Conservation (phyloP, 2,113 vertebrate species). For the Bubo scandiacus region DNA sequence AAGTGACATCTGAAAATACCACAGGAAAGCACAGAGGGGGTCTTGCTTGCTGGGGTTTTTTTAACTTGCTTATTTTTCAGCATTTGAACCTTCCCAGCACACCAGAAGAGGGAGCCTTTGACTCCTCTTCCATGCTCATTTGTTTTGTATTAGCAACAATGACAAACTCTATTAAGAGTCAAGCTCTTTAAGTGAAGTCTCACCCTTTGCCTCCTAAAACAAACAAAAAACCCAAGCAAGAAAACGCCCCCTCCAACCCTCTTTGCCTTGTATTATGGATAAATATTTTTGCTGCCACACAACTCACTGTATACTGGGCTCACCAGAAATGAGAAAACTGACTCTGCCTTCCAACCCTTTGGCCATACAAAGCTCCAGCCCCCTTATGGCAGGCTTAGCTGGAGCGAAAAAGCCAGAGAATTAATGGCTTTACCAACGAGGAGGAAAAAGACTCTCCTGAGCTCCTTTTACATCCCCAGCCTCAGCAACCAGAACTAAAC, state of each 20-base stretch:
- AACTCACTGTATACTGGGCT: background rate
- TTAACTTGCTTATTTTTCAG: background rate
- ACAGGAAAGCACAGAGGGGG: background rate
- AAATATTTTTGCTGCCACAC: background rate
- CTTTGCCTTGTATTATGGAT: background rate
- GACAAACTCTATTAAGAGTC: constrained; percentile 63
- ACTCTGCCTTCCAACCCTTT: background rate
- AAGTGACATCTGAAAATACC: background rate
- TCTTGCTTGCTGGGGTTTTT: background rate
- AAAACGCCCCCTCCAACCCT: background rate
- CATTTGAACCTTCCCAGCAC: constrained; percentile 23
- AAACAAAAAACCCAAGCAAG: background rate
- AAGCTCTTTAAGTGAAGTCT: constrained; percentile 46
- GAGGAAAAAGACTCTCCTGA: background rate
- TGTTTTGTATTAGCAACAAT: constrained; percentile 66
- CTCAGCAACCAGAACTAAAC: background rate
- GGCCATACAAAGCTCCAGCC: background rate
- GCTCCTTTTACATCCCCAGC: background rate
- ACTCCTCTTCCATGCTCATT: constrained; percentile 30
- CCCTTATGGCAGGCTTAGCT: background rate
- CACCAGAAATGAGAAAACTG: background rate
- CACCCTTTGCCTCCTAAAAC: constrained; percentile 41
- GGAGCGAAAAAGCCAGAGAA: background rate
- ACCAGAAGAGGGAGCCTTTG: constrained; percentile 62
- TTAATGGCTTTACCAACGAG: background rate